A percentile compares a stretch with the other conserved stretches of the same genome.
These are phyloP conservation scores for Operophtera brumata DNA, from an alignment of 2,888 invertebrate species.

Conservation along the genomic window DNA sequence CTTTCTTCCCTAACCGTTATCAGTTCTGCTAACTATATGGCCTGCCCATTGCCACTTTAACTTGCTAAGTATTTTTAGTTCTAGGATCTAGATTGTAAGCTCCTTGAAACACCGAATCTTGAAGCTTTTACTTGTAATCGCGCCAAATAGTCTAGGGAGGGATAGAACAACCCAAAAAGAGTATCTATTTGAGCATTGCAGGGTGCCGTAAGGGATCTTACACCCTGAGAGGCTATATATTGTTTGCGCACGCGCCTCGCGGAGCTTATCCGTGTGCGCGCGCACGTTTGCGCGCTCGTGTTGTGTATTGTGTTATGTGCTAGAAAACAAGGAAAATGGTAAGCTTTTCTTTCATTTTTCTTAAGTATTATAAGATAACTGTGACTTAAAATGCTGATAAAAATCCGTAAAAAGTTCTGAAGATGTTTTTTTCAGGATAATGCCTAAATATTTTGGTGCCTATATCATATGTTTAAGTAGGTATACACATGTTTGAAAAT, in stretches of 20 bases:
- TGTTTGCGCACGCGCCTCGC: constrained; percentile 36
- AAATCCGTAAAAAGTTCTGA: background rate
- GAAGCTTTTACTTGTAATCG: too few species aligned
- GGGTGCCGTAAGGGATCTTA: background rate
- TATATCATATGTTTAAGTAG: background rate
- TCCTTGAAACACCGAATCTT: too few species aligned
- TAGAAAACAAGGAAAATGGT: constrained; percentile 52
- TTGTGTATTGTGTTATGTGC: constrained; percentile 48
- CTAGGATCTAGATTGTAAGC: too few species aligned
- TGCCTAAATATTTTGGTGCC: too few species aligned
- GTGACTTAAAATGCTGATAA: background rate
- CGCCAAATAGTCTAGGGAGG: too few species aligned
- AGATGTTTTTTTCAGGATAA: too few species aligned
- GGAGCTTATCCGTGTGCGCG: constrained; percentile 48
- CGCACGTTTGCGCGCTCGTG: constrained; percentile 45
- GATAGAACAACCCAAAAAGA: too few species aligned
- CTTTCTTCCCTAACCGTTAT: too few species aligned
- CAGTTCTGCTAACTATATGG: too few species aligned
- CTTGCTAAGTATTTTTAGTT: too few species aligned
- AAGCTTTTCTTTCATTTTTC: constrained; percentile 32
- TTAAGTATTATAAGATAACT: background rate
- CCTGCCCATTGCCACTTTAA: too few species aligned
- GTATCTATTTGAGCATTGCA: background rate
- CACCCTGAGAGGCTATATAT: constrained; percentile 50
- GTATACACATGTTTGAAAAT: constrained; percentile 7